Evolutionary conservation across 2,888 invertebrate species (phyloP).

Genomic region (Melipona beecheii): DNA sequence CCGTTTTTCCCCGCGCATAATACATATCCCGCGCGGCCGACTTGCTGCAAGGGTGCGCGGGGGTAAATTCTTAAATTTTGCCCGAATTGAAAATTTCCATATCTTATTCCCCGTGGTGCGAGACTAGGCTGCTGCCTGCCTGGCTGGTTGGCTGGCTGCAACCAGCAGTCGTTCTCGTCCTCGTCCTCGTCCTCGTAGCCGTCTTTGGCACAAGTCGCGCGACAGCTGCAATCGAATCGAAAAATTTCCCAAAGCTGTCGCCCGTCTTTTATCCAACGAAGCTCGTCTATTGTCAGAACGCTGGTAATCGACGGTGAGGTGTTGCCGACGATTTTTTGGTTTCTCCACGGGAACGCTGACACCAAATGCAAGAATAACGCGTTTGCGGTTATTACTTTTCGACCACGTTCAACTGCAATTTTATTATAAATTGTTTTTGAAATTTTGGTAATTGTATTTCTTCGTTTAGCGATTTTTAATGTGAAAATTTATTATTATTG

Average conservation of each 20-base stretch:
- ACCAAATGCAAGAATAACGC: not conserved
- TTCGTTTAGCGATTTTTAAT: not conserved
- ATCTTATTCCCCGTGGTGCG: constrained; percentile 72
- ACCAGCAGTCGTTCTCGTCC: constrained; percentile 55
- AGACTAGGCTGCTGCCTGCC: constrained; percentile 46
- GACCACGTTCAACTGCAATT: not conserved
- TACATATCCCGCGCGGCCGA: constrained; percentile 75
- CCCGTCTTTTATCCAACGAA: constrained; percentile 43
- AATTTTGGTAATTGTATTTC: not conserved
- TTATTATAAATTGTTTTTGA: not conserved
- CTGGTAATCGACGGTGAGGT: constrained; percentile 46
- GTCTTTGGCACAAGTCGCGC: constrained; percentile 50
- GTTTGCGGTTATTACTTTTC: not conserved
- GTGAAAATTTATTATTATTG: no score
- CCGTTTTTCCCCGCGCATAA: constrained; percentile 74
- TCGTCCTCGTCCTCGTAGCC: constrained; percentile 33
- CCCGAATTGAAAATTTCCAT: constrained; percentile 79
- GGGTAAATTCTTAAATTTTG: constrained; percentile 79
- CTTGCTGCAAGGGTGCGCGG: constrained; percentile 62
- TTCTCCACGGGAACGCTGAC: not conserved
- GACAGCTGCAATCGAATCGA: constrained; percentile 75
- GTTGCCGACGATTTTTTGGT: constrained; percentile 20
- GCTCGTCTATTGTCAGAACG: constrained; percentile 42
- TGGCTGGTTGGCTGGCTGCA: constrained; percentile 40
- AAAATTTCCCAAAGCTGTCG: constrained; percentile 68